Evolutionary conservation across 2,888 invertebrate species (phyloP).

Genomic region (Harmothoe impar): DNA sequence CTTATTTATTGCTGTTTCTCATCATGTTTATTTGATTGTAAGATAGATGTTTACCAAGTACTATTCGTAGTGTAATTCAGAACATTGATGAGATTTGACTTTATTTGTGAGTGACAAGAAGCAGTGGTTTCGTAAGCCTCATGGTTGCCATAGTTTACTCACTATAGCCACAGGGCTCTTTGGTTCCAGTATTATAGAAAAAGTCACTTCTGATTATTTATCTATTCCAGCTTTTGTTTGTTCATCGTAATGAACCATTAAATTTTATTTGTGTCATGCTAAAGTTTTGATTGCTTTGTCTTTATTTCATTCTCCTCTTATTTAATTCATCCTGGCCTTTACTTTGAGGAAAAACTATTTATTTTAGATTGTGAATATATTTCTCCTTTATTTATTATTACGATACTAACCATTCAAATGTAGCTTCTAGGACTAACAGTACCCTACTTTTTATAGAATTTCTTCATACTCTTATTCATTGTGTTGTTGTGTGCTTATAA

Average conservation of each 20-base stretch:
- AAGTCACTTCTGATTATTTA: conserved; percentile 60
- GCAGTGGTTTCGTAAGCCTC: conserved; percentile 56
- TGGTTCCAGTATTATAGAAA: conserved; percentile 58
- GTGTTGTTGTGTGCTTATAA: conserved; percentile 62
- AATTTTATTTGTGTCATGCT: conserved; percentile 67
- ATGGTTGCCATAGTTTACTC: conserved; percentile 57
- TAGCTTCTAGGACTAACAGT: conserved; percentile 57
- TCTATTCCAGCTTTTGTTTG: conserved; percentile 64
- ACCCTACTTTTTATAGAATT: conserved; percentile 61
- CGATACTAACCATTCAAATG: conserved; percentile 50
- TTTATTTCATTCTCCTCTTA: conserved; percentile 65
- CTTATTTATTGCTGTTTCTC: conserved; percentile 66
- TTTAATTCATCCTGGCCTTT: conserved; percentile 60
- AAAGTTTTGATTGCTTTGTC: conserved; percentile 66
- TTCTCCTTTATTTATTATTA: conserved; percentile 53
- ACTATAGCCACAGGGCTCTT: conserved; percentile 38
- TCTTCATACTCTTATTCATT: conserved; percentile 60
- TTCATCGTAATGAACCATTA: conserved; percentile 66
- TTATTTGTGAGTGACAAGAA: conserved; percentile 58
- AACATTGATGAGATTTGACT: conserved; percentile 57
- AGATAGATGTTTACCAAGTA: conserved; percentile 59
- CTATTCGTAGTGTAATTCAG: conserved; percentile 18
- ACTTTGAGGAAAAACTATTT: conserved; percentile 39
- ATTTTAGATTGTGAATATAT: conserved; percentile 60
- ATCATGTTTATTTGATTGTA: conserved; percentile 66